Percentiles rank a stretch among this genome's conserved stretches.
phyloP scores from a whole-genome alignment of 2,113 vertebrate species.

The Numenius arquata region DNA sequence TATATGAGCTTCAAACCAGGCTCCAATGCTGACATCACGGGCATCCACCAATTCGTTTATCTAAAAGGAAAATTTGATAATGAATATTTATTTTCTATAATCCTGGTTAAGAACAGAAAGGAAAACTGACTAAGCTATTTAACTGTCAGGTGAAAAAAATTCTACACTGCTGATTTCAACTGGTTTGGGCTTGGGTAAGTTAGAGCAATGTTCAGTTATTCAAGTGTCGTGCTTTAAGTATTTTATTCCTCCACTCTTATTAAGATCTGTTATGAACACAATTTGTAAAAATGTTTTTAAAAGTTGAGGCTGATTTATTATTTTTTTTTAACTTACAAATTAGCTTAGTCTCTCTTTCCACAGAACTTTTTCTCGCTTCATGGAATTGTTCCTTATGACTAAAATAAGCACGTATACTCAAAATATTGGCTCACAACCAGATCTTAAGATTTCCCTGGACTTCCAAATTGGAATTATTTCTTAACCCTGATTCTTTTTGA shows the following conservation, averaged over 20 bases:
- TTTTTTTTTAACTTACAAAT: neutral
- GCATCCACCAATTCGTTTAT: too few species aligned
- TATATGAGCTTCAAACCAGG: too few species aligned
- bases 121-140: neutral
- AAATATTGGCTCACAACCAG: neutral
- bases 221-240: neutral
- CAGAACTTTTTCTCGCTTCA: neutral
- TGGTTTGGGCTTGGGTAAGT: neutral
- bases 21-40: too few species aligned
- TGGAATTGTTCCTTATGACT: neutral
- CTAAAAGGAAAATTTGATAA: slow-evolving; percentile 64
- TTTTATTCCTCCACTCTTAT: neutral
- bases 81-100: slow-evolving; percentile 23
- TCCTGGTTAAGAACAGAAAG: neutral
- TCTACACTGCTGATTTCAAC: neutral
- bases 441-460: neutral
- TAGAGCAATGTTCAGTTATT: neutral
- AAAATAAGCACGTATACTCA: neutral
- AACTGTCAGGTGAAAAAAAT: neutral
- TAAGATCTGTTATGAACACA: neutral
- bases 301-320: neutral
- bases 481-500: neutral
- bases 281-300: neutral
- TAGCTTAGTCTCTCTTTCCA: neutral
- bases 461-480: neutral